phyloP scores from a whole-genome alignment of 2,888 invertebrate species.

The Phortica magna region DNA sequence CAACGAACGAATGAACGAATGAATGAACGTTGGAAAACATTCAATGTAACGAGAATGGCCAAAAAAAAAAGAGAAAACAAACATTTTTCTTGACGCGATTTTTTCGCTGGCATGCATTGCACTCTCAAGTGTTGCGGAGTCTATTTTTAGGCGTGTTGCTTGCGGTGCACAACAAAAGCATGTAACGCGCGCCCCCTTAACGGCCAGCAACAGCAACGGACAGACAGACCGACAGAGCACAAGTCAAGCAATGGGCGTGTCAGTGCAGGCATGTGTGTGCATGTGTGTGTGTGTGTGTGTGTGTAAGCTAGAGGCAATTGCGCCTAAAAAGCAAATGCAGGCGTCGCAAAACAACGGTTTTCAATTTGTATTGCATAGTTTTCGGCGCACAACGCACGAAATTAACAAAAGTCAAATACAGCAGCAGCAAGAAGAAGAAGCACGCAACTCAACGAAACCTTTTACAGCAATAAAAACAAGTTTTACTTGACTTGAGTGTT shows the following conservation, averaged over 20 bases:
- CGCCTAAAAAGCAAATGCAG: not conserved
- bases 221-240: too few species aligned
- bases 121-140: too few species aligned
- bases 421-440: not conserved
- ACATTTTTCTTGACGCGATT: too few species aligned
- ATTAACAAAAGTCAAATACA: not conserved
- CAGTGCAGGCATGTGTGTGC: not conserved
- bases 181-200: too few species aligned
- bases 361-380: constrained; percentile 2
- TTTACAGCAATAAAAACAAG: not conserved
- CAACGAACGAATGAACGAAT: too few species aligned
- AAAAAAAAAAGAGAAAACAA: too few species aligned
- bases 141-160: too few species aligned
- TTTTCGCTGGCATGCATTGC: too few species aligned
- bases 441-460: not conserved
- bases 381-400: not conserved
- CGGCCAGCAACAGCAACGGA: too few species aligned
- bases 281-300: not conserved
- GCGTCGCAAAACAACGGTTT: not conserved
- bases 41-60: too few species aligned
- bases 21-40: too few species aligned
- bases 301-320: not conserved
- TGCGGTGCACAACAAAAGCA: too few species aligned
- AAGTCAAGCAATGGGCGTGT: not conserved
- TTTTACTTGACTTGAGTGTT: constrained; percentile 11